Base-by-base conservation (phyloP, 2,113 vertebrate genomes). In the Coptodon bakossiorum region DNA sequence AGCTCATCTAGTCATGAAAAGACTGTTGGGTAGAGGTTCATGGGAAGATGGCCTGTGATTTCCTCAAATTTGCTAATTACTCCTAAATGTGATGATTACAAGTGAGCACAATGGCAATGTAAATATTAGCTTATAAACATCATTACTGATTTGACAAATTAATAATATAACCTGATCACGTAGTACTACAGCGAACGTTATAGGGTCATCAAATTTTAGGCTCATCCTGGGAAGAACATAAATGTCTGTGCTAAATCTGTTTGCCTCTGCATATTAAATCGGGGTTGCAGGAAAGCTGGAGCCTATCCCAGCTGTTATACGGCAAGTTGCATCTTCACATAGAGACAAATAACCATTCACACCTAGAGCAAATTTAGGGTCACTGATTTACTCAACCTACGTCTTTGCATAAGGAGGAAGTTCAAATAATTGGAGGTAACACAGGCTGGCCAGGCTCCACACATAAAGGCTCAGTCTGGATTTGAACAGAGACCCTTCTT, bases 131-230 rank as follows among this genome's bases (percentile, higher is more conserved):
- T 68, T 40, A 22, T 38, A 71, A 24, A 24, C 7, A 40, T 66
- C 17, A 66, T 66, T 36, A 36, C 9, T 3, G 17, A 66, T 66
- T 2, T 66, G 61, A 66, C 66, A 43, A 71, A 71, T 63, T 71
- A 40, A 2, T 40, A n/a, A 40, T 2, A n/a, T 36, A 31, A 68
- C 63, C 19, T 22, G 63, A 68, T 40, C 12, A 43, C 13, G 6
- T 24, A 13, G n/a, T 16, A 3, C 38, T 43, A 71, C 38, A 43
- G 22, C 0, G 0, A 43, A 43, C 3, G 8, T 6, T 73, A 27
- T 14, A 71, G 38, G 66, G 1, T 63, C 59, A 63, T 63, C 10
- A 66, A n/a, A 38, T 12, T 22, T 66, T 11, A 38, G n/a, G 38
- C 3, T 66, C 3, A 63, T 63, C 9, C 59, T 38, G 61, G 31